phyloP scores from a whole-genome alignment of 2,113 vertebrate species.

The Centropristis striata region DNA sequence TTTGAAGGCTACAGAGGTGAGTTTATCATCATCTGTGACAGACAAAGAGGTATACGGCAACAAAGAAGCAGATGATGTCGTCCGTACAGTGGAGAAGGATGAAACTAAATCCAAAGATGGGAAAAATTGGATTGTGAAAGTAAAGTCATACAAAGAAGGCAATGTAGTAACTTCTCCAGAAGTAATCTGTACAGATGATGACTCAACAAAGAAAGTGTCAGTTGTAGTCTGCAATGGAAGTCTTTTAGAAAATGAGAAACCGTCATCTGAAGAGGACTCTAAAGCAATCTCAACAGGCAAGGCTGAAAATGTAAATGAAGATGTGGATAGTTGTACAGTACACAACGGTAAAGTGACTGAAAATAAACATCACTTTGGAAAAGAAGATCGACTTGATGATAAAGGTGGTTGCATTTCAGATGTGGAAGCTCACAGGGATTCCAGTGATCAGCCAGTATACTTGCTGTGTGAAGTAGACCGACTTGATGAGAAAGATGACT shows the following conservation, averaged over 20 bases:
- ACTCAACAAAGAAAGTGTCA: background rate
- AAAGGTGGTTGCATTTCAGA: background rate
- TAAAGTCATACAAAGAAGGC: slow-evolving; percentile 2
- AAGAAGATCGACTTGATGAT: slow-evolving; percentile 11
- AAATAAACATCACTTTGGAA: slow-evolving; percentile 27
- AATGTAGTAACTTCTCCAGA: slow-evolving; percentile 4
- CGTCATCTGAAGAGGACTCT: slow-evolving; percentile 6
- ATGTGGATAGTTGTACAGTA: slow-evolving; percentile 1
- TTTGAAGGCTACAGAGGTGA: background rate
- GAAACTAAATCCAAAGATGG: slow-evolving; percentile 25
- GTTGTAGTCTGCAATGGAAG: background rate
- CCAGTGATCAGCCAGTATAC: background rate
- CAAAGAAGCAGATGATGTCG: slow-evolving; percentile 12
- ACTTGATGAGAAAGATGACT: background rate
- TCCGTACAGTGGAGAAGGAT: slow-evolving; percentile 11
- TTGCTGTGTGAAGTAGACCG: background rate
- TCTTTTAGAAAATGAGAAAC: slow-evolving; percentile 31
- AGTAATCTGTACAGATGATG: background rate
- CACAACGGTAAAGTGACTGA: background rate
- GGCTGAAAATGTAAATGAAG: slow-evolving; percentile 7
- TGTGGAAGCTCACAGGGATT: slow-evolving; percentile 4
- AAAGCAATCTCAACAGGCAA: slow-evolving; percentile 12
- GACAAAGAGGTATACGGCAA: background rate
- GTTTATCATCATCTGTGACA: background rate
- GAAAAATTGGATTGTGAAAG: slow-evolving; percentile 14